These are phyloP conservation scores for Neodiprion pinetum DNA, from an alignment of 1,140 invertebrate genomes.

Conservation along the genomic window DNA sequence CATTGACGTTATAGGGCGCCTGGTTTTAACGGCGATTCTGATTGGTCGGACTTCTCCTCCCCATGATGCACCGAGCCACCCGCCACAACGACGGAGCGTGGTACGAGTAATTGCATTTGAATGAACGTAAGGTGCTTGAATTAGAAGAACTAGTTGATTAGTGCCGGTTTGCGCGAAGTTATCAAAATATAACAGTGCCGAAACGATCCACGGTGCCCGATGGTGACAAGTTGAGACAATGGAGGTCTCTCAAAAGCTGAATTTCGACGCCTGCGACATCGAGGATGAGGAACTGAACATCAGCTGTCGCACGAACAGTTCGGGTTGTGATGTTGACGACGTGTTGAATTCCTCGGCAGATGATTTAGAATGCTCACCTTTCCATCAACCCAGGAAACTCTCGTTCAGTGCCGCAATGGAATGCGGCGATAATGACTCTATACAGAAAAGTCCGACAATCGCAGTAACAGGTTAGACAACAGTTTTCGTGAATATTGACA, in stretches of 20 bases:
- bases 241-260: constrained; percentile 51
- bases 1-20: background rate
- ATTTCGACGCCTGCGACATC: constrained; percentile 50
- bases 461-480: constrained; percentile 46
- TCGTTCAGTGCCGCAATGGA: constrained; percentile 50
- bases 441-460: constrained; percentile 36
- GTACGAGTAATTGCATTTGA: constrained; percentile 35
- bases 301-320: constrained; percentile 50
- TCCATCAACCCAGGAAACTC: constrained; percentile 51
- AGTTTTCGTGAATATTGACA: background rate
- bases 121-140: constrained; percentile 32
- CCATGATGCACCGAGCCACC: constrained; percentile 27
- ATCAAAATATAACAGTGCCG: constrained; percentile 7
- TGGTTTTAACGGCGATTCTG: background rate
- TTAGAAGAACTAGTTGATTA: constrained; percentile 24
- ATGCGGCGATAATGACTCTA: constrained; percentile 48
- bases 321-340: constrained; percentile 54
- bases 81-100: constrained; percentile 50
- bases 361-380: constrained; percentile 44
- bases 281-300: constrained; percentile 54
- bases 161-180: constrained; percentile 16
- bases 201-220: constrained; percentile 22
- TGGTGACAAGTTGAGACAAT: constrained; percentile 41
- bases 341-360: constrained; percentile 51
- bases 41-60: background rate